Percentiles rank a stretch among this genome's conserved stretches.
Evolutionary conservation across 2,797 vertebrate genomes (phyloP).

Genomic region (Parotocinclus haroldoi): DNA sequence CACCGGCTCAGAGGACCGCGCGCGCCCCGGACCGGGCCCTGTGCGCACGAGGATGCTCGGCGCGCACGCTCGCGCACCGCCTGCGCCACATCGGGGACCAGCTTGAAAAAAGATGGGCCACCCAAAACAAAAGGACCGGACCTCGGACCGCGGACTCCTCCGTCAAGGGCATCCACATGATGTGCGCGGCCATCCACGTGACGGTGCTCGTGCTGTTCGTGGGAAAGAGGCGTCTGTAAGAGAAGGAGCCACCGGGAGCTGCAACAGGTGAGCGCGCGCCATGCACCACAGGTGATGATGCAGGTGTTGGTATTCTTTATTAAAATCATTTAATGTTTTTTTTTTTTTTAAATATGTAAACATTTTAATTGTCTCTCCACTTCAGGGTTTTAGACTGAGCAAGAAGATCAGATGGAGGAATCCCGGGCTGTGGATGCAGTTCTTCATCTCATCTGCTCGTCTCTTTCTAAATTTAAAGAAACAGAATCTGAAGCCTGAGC

Average conservation of each 20-base stretch:
- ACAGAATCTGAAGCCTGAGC: too few species aligned
- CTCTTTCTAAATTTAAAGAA: too few species aligned
- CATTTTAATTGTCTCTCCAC: too few species aligned
- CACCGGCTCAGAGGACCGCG: constrained; percentile 76
- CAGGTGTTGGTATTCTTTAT: too few species aligned
- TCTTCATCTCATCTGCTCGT: too few species aligned
- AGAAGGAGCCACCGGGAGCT: constrained; percentile 39
- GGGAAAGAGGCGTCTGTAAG: constrained; percentile 83
- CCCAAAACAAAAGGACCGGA: constrained; percentile 19
- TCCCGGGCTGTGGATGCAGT: too few species aligned
- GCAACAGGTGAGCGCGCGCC: constrained; percentile 68
- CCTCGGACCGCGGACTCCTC: constrained; percentile 8
- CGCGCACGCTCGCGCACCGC: constrained; percentile 77
- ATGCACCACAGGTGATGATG: neutral
- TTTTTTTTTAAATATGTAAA: too few species aligned
- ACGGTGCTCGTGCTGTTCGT: constrained; percentile 81
- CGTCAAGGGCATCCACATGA: constrained; percentile 56
- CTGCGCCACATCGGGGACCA: constrained; percentile 87
- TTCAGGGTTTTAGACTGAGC: too few species aligned
- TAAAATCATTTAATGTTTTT: too few species aligned
- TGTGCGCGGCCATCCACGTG: constrained; percentile 76
- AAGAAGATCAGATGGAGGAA: too few species aligned
- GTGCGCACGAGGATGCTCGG: constrained; percentile 55
- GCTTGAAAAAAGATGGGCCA: constrained; percentile 75
- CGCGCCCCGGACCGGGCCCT: constrained; percentile 73